Percentiles rank a stretch among this genome's conserved stretches.
phyloP scores from a whole-genome alignment of 1,140 invertebrate genomes.

The Probaryconus sp. region DNA sequence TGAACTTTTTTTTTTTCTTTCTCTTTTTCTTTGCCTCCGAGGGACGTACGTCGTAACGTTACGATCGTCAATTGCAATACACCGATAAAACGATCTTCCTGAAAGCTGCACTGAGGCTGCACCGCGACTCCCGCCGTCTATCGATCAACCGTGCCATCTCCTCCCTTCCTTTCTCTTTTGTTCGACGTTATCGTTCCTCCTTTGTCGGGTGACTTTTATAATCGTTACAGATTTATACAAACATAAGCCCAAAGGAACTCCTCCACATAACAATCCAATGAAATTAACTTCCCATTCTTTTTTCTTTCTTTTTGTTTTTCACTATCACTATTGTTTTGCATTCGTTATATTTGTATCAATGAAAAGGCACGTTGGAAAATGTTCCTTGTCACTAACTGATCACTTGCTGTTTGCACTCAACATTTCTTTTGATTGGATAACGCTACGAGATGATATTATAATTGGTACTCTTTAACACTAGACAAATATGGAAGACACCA shows the following conservation, averaged over 20 bases:
- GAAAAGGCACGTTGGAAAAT: too few relatives aligned
- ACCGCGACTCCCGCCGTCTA: slow-evolving; percentile 23
- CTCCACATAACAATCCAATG: too few relatives aligned
- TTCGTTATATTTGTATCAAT: too few relatives aligned
- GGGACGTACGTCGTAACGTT: slow-evolving; percentile 4
- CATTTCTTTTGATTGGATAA: too few relatives aligned
- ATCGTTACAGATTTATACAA: background rate
- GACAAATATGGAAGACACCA: too few relatives aligned
- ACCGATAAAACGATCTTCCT: slow-evolving; percentile 33
- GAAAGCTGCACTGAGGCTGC: slow-evolving; percentile 21
- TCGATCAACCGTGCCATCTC: slow-evolving; percentile 36
- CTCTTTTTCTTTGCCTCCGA: slow-evolving; percentile 6
- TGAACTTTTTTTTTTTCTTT: background rate
- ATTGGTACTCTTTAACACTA: too few relatives aligned
- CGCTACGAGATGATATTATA: too few relatives aligned
- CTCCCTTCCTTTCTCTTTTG: slow-evolving; percentile 44
- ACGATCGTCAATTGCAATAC: slow-evolving; percentile 32
- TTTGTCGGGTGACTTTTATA: slow-evolving; percentile 40
- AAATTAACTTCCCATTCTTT: too few relatives aligned
- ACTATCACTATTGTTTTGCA: too few relatives aligned
- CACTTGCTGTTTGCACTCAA: too few relatives aligned
- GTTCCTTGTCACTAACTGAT: too few relatives aligned
- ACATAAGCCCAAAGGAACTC: background rate
- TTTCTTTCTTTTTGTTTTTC: too few relatives aligned
- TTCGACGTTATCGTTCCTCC: slow-evolving; percentile 26